Evolutionary conservation across 2,797 vertebrate species (phyloP), one percentile per base, ranked within the genome.

Genomic region (Neoniphon sammara): DNA sequence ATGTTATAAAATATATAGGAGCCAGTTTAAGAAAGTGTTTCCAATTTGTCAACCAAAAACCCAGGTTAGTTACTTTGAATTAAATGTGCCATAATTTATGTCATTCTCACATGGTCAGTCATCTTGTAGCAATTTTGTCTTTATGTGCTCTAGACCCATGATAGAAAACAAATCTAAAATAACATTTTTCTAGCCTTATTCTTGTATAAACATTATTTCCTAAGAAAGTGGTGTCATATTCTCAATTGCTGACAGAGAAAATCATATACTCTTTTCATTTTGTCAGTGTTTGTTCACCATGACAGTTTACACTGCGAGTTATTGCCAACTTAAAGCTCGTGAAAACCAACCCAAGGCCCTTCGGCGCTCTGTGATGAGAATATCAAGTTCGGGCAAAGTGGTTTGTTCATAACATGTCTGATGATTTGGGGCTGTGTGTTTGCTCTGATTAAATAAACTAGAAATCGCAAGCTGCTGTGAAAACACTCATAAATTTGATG

Each of bases 381-480:
- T 5, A 54, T 91, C 92, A 88, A 81, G 91, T 80, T 82, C 42
- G 67, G 84, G 78, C 89, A 86, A 62, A 66, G 66, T 25, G 78
- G 77, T 78, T 85, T 84, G 73, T 85, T 87, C 78, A 30, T 68
- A 82, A 85, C 84, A 73, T 79, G 85, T 80, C 77, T 74, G 83
- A 82, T 75, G 68, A 78, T 88, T 84, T 73, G 70, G 55, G 61
- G 30, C 55, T 86, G 75, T 85, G 65, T 79, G 70, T 87, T 85
- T 23, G 27, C 63, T 69, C 72, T 70, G 80, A 89, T 91, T 85
- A 88, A 89, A 86, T 88, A 88, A 90, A 91, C 84, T 73, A 87
- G 57, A 84, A 88, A 90, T 88, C 77, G 81, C 73, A 85, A 78
- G 69, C 79, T 70, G 75, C 78, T 69, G 50, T 56, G 67, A 81